Conservation (phyloP, 1,140 invertebrate species). For the Drosophila insularis region DNA sequence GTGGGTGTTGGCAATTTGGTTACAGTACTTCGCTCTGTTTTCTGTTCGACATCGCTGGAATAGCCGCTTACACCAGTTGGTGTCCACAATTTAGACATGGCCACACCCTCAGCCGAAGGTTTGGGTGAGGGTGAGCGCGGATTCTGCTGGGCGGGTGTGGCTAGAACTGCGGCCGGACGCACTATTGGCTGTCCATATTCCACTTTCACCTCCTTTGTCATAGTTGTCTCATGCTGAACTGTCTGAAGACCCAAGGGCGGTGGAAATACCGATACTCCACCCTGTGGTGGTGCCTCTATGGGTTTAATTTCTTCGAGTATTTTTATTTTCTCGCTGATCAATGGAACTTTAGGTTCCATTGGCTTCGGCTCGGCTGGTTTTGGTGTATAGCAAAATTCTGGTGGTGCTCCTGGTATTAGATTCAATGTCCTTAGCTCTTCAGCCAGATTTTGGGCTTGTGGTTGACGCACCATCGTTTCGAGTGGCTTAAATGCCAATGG, state of each 20-base stretch:
- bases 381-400: slow-evolving; percentile 87
- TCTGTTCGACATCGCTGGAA: slow-evolving; percentile 59
- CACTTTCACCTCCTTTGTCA: slow-evolving; percentile 68
- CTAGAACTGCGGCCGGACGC: slow-evolving; percentile 75
- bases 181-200: slow-evolving; percentile 78
- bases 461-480: slow-evolving; percentile 58
- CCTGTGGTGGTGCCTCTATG: slow-evolving; percentile 85
- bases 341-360: slow-evolving; percentile 70
- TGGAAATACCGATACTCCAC: slow-evolving; percentile 84
- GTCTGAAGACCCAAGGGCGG: slow-evolving; percentile 47
- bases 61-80: slow-evolving; percentile 59
- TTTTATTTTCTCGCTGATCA: slow-evolving; percentile 86
- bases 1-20: slow-evolving; percentile 70
- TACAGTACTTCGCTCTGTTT: slow-evolving; percentile 59
- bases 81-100: slow-evolving; percentile 86
- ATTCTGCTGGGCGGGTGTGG: slow-evolving; percentile 65
- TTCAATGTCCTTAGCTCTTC: slow-evolving; percentile 83
- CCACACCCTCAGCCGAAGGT: slow-evolving; percentile 85
- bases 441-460: slow-evolving; percentile 50
- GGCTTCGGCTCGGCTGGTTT: slow-evolving; percentile 78
- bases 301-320: slow-evolving; percentile 86
- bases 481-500: slow-evolving; percentile 58
- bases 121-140: slow-evolving; percentile 78
- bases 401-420: slow-evolving; percentile 87
- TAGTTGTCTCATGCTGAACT: slow-evolving; percentile 66